These are phyloP conservation scores for Danio tinwini DNA, from an alignment of 2,797 vertebrate species.

Conservation along the genomic window DNA sequence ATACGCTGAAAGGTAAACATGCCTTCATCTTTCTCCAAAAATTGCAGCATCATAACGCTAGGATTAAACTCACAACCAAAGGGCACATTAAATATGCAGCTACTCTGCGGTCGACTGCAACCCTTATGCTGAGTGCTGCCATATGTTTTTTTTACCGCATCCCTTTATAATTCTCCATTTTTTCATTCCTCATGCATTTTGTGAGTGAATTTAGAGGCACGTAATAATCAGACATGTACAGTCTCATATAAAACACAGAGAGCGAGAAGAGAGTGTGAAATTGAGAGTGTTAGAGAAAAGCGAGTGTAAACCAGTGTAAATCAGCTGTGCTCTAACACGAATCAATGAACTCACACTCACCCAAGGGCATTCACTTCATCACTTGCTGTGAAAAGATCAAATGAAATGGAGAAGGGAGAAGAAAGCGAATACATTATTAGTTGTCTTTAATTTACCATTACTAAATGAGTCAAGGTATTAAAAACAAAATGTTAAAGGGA, in stretches of 20 bases:
- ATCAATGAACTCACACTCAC: constrained; percentile 19
- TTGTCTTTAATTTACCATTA: neutral
- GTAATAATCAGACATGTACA: neutral
- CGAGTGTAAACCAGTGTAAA: constrained; percentile 29
- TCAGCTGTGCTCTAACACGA: constrained; percentile 14
- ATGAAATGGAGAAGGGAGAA: constrained; percentile 5
- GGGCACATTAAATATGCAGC: constrained; percentile 47
- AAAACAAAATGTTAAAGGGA: neutral
- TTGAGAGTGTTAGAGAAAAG: constrained; percentile 4
- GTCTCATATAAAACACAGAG: neutral
- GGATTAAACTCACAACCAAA: constrained; percentile 45
- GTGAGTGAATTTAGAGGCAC: neutral
- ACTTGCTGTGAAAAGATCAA: neutral
- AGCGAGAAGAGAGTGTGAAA: constrained; percentile 5
- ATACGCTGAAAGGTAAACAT: constrained; percentile 14
- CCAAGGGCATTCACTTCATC: constrained; percentile 23
- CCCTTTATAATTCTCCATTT: neutral
- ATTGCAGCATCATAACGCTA: constrained; percentile 30
- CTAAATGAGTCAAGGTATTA: neutral
- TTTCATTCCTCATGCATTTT: neutral
- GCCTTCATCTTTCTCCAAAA: constrained; percentile 16
- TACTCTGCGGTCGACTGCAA: constrained; percentile 8
- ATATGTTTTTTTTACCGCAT: neutral
- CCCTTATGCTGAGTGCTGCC: constrained; percentile 6
- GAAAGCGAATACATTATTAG: neutral